phyloP scores from a whole-genome alignment of 2,113 vertebrate genomes.

The Epinephelus cyanopodus region DNA sequence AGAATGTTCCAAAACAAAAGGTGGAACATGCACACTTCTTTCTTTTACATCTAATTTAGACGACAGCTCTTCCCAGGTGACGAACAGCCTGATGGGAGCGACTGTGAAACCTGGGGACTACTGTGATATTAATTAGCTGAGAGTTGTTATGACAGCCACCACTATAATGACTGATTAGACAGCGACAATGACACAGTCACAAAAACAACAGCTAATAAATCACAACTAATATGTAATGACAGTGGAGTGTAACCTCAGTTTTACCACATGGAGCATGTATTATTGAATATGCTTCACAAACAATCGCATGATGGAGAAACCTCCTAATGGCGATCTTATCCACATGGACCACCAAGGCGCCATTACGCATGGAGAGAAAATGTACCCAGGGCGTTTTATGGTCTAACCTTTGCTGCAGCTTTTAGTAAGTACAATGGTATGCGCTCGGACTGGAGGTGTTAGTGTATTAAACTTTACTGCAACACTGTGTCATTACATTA shows the following conservation, averaged over 20 bases:
- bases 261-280: slow-evolving; percentile 31
- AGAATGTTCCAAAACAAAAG: neutral
- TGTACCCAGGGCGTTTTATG: slow-evolving; percentile 17
- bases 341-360: slow-evolving; percentile 71
- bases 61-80: neutral
- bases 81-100: neutral
- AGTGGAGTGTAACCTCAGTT: slow-evolving; percentile 13
- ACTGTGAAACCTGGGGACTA: neutral
- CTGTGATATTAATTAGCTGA: slow-evolving; percentile 4
- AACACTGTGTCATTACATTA: neutral
- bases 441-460: slow-evolving; percentile 25
- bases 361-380: slow-evolving; percentile 59
- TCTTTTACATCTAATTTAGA: neutral
- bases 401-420: slow-evolving; percentile 17
- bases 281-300: slow-evolving; percentile 56
- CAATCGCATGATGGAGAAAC: slow-evolving; percentile 51
- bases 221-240: neutral
- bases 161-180: slow-evolving; percentile 43
- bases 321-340: slow-evolving; percentile 57
- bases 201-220: neutral
- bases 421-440: slow-evolving; percentile 39
- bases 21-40: neutral
- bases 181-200: slow-evolving; percentile 22
- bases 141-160: slow-evolving; percentile 10
- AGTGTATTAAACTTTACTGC: slow-evolving; percentile 20